A percentile compares a stretch with the other conserved stretches of the same genome.
Evolutionary conservation across 1,140 invertebrate genomes (phyloP).

Genomic region (Drosophila obscura): DNA sequence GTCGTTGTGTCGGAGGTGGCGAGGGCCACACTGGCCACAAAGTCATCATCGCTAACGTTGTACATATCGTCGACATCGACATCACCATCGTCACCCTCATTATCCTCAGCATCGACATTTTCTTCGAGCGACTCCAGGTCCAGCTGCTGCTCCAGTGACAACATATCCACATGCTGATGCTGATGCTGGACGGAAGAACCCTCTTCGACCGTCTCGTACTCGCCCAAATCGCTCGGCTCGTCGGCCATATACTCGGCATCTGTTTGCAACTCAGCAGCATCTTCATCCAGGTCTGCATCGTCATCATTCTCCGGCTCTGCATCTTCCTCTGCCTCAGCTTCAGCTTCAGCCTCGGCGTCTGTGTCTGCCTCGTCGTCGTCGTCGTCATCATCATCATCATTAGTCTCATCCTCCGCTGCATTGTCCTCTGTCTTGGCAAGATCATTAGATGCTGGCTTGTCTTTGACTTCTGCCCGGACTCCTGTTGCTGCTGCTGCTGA

Average conservation of each 20-base stretch:
- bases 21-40: slow-evolving; percentile 68
- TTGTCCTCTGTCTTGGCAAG: slow-evolving; percentile 5
- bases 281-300: slow-evolving; percentile 57
- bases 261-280: slow-evolving; percentile 47
- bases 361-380: slow-evolving; percentile 28
- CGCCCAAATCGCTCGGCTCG: slow-evolving; percentile 56
- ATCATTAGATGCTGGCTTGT: slow-evolving; percentile 44
- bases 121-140: slow-evolving; percentile 66
- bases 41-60: slow-evolving; percentile 75
- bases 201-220: slow-evolving; percentile 57
- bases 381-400: slow-evolving; percentile 11
- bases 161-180: slow-evolving; percentile 50
- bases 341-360: slow-evolving; percentile 19
- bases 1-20: slow-evolving; percentile 55
- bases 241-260: slow-evolving; percentile 68
- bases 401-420: slow-evolving; percentile 6
- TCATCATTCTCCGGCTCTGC: slow-evolving; percentile 41
- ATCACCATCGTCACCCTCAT: slow-evolving; percentile 38
- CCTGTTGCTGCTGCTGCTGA: slow-evolving; percentile 29
- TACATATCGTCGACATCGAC: slow-evolving; percentile 62
- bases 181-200: slow-evolving; percentile 25
- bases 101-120: slow-evolving; percentile 58
- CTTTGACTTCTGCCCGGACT: slow-evolving; percentile 21
- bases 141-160: slow-evolving; percentile 66
- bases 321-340: slow-evolving; percentile 26